phyloP scores from a whole-genome alignment of 2,797 vertebrate species.

The Pagetopsis macropterus region DNA sequence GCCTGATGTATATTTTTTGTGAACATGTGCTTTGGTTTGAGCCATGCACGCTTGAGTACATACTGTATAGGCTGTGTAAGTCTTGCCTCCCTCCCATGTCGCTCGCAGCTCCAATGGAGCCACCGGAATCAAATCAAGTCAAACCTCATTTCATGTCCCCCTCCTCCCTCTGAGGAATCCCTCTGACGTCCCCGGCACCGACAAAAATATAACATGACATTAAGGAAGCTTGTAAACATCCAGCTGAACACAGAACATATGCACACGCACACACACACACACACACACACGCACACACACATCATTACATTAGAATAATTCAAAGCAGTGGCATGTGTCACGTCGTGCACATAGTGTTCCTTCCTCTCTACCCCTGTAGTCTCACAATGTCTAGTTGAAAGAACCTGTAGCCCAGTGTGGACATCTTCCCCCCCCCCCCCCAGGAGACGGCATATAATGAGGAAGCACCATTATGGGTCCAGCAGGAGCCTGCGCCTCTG shows the following conservation, averaged over 20 bases:
- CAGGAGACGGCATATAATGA: constrained; percentile 71
- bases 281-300: neutral
- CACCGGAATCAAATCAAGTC: constrained; percentile 57
- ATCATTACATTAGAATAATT: constrained; percentile 48
- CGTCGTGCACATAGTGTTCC: constrained; percentile 49
- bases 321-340: constrained; percentile 63
- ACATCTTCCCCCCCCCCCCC: constrained; percentile 20
- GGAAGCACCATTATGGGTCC: constrained; percentile 72
- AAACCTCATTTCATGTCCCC: constrained; percentile 39
- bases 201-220: constrained; percentile 52
- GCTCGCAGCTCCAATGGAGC: constrained; percentile 29
- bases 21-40: constrained; percentile 19
- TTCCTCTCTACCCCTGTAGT: constrained; percentile 46
- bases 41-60: constrained; percentile 10
- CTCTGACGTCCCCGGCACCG: constrained; percentile 32
- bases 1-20: constrained; percentile 20
- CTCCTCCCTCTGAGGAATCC: constrained; percentile 11
- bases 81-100: constrained; percentile 4
- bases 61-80: constrained; percentile 17
- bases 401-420: constrained; percentile 65
- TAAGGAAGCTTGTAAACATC: constrained; percentile 48
- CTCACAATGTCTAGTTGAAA: constrained; percentile 69
- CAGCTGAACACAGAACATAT: constrained; percentile 18
- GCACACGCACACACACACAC: neutral
- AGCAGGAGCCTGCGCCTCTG: constrained; percentile 59